Conservation (phyloP, 1,140 invertebrate genomes). For the Lethocerus indicus region DNA sequence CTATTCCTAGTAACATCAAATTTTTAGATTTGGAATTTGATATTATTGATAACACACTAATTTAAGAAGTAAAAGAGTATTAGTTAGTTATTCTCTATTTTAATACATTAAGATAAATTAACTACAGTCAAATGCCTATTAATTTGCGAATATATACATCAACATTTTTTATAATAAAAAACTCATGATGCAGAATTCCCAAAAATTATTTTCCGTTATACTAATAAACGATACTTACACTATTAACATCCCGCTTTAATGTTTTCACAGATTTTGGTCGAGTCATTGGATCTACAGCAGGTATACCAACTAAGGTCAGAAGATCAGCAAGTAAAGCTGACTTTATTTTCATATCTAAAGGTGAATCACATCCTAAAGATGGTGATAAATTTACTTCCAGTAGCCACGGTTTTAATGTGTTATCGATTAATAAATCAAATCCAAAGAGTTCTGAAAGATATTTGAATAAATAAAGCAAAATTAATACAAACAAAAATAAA, state of each 20-base stretch:
- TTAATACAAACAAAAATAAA: neutral
- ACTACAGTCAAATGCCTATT: neutral
- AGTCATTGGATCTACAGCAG: conserved; percentile 52
- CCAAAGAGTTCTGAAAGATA: conserved; percentile 71
- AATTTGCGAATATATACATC: neutral
- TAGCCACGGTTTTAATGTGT: conserved; percentile 81
- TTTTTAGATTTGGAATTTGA: no score
- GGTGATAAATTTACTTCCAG: conserved; percentile 88
- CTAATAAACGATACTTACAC: neutral
- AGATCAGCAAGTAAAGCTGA: conserved; percentile 79
- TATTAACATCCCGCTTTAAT: neutral
- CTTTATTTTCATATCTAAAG: conserved; percentile 82
- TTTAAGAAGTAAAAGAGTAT: no score
- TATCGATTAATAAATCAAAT: conserved; percentile 89
- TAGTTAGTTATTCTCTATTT: no score
- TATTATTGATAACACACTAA: no score
- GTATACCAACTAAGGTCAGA: conserved; percentile 73
- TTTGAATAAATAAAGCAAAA: conserved; percentile 19
- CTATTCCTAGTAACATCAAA: no score
- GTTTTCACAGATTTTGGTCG: conserved; percentile 4
- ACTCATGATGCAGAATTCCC: neutral
- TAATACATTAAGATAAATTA: neutral
- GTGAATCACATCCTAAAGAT: conserved; percentile 82
- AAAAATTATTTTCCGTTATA: neutral
- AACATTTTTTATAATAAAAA: neutral